A percentile compares a stretch with the other conserved stretches of the same genome.
phyloP scores from a whole-genome alignment of 2,113 vertebrate genomes.

The Caranx melampygus region DNA sequence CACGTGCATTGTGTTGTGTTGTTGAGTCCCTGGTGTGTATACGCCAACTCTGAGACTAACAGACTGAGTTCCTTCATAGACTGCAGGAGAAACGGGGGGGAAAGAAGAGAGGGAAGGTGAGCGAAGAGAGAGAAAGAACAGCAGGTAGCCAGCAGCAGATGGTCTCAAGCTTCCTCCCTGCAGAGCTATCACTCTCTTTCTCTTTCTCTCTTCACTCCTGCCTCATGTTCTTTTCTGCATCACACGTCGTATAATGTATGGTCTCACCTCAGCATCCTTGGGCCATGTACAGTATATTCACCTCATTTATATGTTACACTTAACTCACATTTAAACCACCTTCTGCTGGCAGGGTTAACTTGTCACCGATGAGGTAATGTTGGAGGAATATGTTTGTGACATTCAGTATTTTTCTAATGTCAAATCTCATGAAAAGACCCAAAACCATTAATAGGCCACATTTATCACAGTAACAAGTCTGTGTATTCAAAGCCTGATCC shows the following conservation, averaged over 20 bases:
- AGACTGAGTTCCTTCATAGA: conserved; percentile 65
- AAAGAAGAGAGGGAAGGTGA: conserved; percentile 61
- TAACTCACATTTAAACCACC: conserved; percentile 25
- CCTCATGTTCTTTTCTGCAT: conserved; percentile 60
- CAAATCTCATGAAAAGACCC: neutral
- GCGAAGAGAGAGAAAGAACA: conserved; percentile 61
- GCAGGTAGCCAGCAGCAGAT: conserved; percentile 80
- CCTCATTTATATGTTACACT: conserved; percentile 13
- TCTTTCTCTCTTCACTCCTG: conserved; percentile 55
- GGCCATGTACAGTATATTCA: conserved; percentile 55
- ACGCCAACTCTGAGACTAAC: conserved; percentile 51
- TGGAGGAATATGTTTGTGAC: neutral
- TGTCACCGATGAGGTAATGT: neutral
- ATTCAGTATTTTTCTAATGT: conserved; percentile 4
- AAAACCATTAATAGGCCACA: neutral
- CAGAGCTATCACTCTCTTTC: conserved; percentile 75
- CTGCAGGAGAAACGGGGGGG: conserved; percentile 57
- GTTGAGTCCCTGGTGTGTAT: conserved; percentile 41
- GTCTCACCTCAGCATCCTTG: conserved; percentile 66
- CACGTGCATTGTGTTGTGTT: conserved; percentile 27
- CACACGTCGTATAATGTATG: conserved; percentile 64
- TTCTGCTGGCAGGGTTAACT: conserved; percentile 25
- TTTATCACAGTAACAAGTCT: neutral
- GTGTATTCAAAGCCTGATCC: neutral
- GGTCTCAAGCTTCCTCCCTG: conserved; percentile 76